These are phyloP conservation scores for Scylla paramamosain DNA, from an alignment of 1,140 invertebrate genomes.

Conservation along the genomic window DNA sequence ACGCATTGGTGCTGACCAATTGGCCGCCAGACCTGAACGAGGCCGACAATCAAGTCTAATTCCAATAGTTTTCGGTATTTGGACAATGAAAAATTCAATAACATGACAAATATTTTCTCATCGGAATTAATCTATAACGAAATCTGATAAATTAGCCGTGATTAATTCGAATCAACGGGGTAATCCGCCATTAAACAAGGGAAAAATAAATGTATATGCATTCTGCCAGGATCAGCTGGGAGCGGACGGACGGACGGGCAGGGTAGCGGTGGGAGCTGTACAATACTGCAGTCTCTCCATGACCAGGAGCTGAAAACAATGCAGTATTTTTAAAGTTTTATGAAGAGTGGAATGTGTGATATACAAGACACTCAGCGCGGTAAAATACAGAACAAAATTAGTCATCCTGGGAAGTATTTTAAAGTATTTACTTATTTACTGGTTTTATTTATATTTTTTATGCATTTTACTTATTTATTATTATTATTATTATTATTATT, in stretches of 20 bases:
- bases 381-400: too few relatives aligned
- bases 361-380: too few relatives aligned
- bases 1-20: neutral
- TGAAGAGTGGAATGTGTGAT: too few relatives aligned
- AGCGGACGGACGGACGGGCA: neutral
- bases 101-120: conserved; percentile 43
- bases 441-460: too few relatives aligned
- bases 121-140: conserved; percentile 33
- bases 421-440: too few relatives aligned
- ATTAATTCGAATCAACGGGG: conserved; percentile 35
- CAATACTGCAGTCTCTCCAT: neutral
- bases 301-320: too few relatives aligned
- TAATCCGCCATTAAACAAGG: conserved; percentile 51
- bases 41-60: neutral
- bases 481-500: too few relatives aligned
- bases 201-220: neutral
- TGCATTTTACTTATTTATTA: too few relatives aligned
- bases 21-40: neutral
- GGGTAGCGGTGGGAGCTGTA: neutral
- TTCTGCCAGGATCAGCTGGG: neutral
- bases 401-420: too few relatives aligned
- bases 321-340: too few relatives aligned
- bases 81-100: conserved; percentile 15
- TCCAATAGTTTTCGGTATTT: neutral
- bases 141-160: conserved; percentile 52